phyloP scores from a whole-genome alignment of 2,888 invertebrate genomes.

The Calameuta filiformis region DNA sequence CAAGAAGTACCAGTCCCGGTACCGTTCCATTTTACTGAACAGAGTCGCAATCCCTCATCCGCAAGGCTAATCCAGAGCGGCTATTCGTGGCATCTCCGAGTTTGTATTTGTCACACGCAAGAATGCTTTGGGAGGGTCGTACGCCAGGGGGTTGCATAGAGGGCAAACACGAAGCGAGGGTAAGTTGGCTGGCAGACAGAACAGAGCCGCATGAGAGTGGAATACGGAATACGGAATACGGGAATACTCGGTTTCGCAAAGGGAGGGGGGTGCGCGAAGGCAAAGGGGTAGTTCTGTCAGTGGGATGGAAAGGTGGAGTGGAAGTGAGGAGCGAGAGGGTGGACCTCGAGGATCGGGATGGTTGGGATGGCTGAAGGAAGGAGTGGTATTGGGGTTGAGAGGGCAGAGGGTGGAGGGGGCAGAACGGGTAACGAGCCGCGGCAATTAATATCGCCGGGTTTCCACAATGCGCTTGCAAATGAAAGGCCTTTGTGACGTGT shows the following conservation, averaged over 20 bases:
- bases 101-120: conserved; percentile 60
- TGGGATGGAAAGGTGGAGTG: conserved; percentile 31
- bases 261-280: conserved; percentile 14
- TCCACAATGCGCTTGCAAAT: conserved; percentile 67
- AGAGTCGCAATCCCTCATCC: conserved; percentile 1
- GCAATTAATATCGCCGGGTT: conserved; percentile 66
- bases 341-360: conserved; percentile 20
- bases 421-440: conserved; percentile 64
- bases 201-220: conserved; percentile 57
- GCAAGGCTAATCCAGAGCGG: conserved; percentile 4
- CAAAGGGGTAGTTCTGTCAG: conserved; percentile 18
- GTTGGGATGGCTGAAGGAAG: conserved; percentile 26
- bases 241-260: conserved; percentile 42
- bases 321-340: conserved; percentile 31
- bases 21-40: not conserved
- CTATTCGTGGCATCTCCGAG: conserved; percentile 27
- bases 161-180: conserved; percentile 39
- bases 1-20: not conserved
- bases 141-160: conserved; percentile 44
- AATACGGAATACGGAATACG: conserved; percentile 63
- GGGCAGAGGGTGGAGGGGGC: conserved; percentile 25
- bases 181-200: conserved; percentile 41
- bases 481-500: conserved; percentile 67
- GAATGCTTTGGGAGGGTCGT: conserved; percentile 42
- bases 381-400: conserved; percentile 23